Conservation (phyloP, 1,140 invertebrate species). For the Acromyrmex heyeri region DNA sequence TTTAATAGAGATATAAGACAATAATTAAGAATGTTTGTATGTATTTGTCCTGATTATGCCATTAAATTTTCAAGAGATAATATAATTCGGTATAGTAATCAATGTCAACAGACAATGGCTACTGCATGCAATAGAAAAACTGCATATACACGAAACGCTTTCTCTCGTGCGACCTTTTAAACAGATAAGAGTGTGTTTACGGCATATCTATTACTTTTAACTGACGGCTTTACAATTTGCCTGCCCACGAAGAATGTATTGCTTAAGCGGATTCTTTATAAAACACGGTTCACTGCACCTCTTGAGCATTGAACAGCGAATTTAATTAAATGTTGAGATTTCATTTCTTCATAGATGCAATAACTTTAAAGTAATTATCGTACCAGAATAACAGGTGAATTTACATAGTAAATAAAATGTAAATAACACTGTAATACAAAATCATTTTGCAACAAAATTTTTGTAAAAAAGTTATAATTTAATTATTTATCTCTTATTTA, state of each 20-base stretch:
- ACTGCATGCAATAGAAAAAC: constrained; percentile 10
- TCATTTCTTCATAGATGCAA: constrained; percentile 21
- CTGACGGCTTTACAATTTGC: constrained; percentile 43
- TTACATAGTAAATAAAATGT: constrained; percentile 10
- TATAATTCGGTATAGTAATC: constrained; percentile 5
- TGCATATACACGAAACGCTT: constrained; percentile 26
- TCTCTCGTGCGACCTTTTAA: constrained; percentile 50
- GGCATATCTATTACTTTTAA: constrained; percentile 29
- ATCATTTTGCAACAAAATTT: neutral
- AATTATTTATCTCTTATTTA: neutral
- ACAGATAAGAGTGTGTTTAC: constrained; percentile 32
- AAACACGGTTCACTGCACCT: constrained; percentile 31
- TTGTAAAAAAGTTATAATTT: neutral
- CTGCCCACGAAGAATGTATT: constrained; percentile 13
- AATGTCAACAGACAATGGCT: constrained; percentile 1
- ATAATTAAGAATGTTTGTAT: neutral
- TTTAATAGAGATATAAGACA: neutral
- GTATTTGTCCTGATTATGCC: neutral
- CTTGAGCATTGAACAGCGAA: constrained; percentile 2
- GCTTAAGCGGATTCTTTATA: constrained; percentile 32
- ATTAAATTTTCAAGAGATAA: neutral
- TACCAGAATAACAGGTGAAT: neutral
- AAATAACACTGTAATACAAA: neutral
- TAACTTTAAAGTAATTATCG: constrained; percentile 15
- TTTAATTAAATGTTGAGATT: constrained; percentile 38